Evolutionary conservation across 1,140 invertebrate species (phyloP), one percentile per base, ranked within the genome.

Genomic region (Zaprionus lachaisei): DNA sequence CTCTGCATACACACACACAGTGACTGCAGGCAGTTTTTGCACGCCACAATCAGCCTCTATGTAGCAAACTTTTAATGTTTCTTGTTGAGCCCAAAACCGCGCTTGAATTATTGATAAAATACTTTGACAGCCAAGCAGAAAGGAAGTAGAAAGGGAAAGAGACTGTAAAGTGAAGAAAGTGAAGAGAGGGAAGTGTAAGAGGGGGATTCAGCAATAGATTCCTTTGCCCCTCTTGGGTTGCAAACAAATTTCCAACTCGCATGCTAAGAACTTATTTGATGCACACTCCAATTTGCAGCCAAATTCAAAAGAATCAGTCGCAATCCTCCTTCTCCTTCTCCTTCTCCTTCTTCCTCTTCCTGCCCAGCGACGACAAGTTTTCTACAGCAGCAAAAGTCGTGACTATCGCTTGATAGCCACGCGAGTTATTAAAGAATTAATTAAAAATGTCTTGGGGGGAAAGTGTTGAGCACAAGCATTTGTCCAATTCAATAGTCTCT

Each of bases 381-480:
- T 64, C 55, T 22, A 34, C 41, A 62, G 11, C 15, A 49, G 20
- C 26, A 47, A 72, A 63, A 60, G 60, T 41, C 14, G 38, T 44
- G 47, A 47, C 41, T 17, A 47, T 47, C 41, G 6, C 2, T n/a
- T 7, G 4, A 20, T 20, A 49, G n/a, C n/a, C 28, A 20, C 7
- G 17, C 55, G 38, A 49, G 26, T 67, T 67, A 58, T 58, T 67
- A 67, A 67, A 67, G 55, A 67, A 58, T 67, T 67, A 67, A 67
- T 67, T 67, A 67, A 67, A 57, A 56, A 24, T 24, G 20, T 22
- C 14, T 58, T n/a, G 28, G 61, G 28, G 61, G 24, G 78, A 81
- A 84, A 81, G 81, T 85, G 81, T 85, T 84, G 65, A 75, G 82
- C 82, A 67, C 81, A 68, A 81, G 81, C 82, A 66, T 82, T 83